A percentile compares a stretch with the other conserved stretches of the same genome.
phyloP scores from a whole-genome alignment of 2,797 vertebrate genomes.

The Ictinia mississippiensis region DNA sequence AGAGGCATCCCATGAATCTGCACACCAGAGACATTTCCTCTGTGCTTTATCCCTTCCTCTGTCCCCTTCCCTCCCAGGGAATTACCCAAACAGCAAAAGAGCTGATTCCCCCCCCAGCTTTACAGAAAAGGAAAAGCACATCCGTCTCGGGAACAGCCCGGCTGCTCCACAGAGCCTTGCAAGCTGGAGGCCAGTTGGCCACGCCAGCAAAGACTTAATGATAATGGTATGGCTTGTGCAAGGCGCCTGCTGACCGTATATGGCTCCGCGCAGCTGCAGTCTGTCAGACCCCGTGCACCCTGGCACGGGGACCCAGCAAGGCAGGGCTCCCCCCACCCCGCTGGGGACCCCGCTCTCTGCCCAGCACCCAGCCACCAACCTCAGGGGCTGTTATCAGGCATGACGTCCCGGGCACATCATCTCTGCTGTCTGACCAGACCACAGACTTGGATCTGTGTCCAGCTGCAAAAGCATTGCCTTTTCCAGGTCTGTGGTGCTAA shows the following conservation, averaged over 20 bases:
- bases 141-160: background rate
- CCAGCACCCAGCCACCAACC: background rate
- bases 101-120: fast-evolving
- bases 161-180: background rate
- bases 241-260: background rate
- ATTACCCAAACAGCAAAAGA: background rate
- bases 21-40: background rate
- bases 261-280: background rate
- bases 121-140: background rate
- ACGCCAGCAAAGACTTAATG: background rate
- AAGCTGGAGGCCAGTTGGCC: background rate
- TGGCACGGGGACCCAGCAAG: fast-evolving
- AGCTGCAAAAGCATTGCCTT: background rate
- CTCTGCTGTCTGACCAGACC: fast-evolving
- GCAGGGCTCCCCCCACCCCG: fast-evolving
- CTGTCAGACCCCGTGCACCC: background rate
- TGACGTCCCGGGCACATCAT: fast-evolving
- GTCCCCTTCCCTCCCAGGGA: background rate
- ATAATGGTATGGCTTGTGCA: background rate
- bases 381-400: background rate
- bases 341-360: background rate
- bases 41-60: background rate
- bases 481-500: background rate
- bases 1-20: background rate
- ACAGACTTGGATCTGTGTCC: fast-evolving